Evolutionary conservation across 1,140 invertebrate species (phyloP), one percentile per base, ranked within the genome.

Genomic region (Drosophila persimilis): DNA sequence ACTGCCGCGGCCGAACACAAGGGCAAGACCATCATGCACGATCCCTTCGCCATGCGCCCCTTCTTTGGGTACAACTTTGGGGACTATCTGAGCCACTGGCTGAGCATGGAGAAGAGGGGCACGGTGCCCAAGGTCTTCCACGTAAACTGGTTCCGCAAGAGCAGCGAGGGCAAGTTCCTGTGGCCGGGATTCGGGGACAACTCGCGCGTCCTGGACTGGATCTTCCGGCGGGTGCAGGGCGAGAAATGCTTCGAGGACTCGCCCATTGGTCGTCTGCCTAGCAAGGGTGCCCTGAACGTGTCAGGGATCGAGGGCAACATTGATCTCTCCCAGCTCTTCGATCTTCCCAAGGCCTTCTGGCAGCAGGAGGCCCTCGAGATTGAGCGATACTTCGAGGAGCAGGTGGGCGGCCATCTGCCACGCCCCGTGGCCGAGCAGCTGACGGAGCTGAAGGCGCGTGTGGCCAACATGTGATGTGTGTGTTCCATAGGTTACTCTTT

Each of bases 41-140:
- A 99, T 93, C 98, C 98, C 17, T 98, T 98, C 91, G 97, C 97
- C 0, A 98, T 98, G 97, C 93, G 97, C 50, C 98, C 98, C 43
- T 99, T 99, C 93, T 98, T 98, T 88, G 98, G 98, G 3, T 99
- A 99, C 92, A 99, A 99, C 91, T 98, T 98, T 83, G 97, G 97
- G 6, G 93, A 98, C 69, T 99, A 99, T 89, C 92, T 99, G 3
- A 80, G 94, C 2, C 98, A 99, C 80, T 99, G 98, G 98, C 89
- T 98, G 6, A 95, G 93, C 72, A 95, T 98, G 94, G 93, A 93
- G 52, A 88, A 94, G 2, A 90, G 92, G 1, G 81, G 94, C 2
- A 91, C 92, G 31, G 84, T 98, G 6, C 97, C 97, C 2, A 95
- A 95, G 84, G 95, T 98, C 61, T 98, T 97, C 93, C 96, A 98